phyloP scores from a whole-genome alignment of 2,797 vertebrate genomes.

The Megaceryle alcyon region DNA sequence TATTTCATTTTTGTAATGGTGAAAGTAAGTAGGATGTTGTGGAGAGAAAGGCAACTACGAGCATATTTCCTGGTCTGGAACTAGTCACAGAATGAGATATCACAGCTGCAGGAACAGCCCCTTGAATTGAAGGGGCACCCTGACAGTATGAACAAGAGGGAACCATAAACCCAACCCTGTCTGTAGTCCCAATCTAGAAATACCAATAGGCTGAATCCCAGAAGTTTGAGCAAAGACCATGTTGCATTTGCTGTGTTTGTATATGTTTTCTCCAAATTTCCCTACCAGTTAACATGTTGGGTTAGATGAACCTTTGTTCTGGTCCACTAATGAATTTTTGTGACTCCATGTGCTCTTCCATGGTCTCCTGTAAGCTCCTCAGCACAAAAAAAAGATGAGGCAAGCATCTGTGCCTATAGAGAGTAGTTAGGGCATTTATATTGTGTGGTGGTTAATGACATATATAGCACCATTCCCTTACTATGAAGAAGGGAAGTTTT shows the following conservation, averaged over 20 bases:
- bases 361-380: not conserved
- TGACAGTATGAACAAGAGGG: not conserved
- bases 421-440: not conserved
- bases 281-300: not conserved
- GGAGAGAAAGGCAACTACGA: not conserved
- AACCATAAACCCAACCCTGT: not conserved
- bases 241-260: not conserved
- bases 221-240: not conserved
- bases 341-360: not conserved
- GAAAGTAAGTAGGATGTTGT: not conserved
- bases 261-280: not conserved
- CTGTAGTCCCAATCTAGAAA: not conserved
- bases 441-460: not conserved
- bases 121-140: not conserved
- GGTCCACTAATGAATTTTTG: not conserved
- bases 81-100: not conserved
- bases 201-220: not conserved
- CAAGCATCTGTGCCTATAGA: not conserved
- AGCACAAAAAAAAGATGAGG: not conserved
- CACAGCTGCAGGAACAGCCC: not conserved
- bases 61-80: not conserved
- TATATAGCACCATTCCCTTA: accelerated
- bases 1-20: not conserved
- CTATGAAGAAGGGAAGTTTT: not conserved
- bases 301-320: not conserved